Percentiles rank a stretch among this genome's conserved stretches.
Conservation (phyloP, 2,888 invertebrate species). For the Nebria salina region DNA sequence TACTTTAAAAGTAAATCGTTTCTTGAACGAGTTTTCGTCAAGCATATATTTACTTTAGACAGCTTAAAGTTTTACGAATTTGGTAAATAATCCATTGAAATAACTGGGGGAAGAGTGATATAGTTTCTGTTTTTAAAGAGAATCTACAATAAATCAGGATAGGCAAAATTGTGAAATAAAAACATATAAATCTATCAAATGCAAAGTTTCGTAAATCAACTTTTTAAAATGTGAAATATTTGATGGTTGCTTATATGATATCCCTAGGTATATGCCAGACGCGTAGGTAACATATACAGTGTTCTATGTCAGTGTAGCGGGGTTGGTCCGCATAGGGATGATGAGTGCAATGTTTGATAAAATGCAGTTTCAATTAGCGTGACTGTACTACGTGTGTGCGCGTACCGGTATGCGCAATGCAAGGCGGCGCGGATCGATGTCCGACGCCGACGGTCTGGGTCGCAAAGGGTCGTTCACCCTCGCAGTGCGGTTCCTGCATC, state of each 20-base stretch:
- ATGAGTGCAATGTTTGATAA: slow-evolving; percentile 23
- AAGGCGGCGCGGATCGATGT: slow-evolving; percentile 29
- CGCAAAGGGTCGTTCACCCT: slow-evolving; percentile 41
- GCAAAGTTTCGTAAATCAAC: not conserved
- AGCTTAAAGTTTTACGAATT: not conserved
- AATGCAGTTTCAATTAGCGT: slow-evolving; percentile 25
- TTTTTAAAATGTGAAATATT: not conserved
- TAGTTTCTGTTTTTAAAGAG: not conserved
- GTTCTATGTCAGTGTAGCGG: not conserved
- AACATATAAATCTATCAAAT: not conserved
- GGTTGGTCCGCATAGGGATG: slow-evolving; percentile 10
- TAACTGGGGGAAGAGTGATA: not conserved
- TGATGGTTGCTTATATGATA: not conserved
- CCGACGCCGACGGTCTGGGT: slow-evolving; percentile 42
- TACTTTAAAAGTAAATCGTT: not conserved
- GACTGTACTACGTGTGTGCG: slow-evolving; percentile 33
- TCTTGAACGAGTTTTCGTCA: not conserved
- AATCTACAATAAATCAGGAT: not conserved
- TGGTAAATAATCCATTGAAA: not conserved
- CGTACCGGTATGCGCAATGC: slow-evolving; percentile 12
- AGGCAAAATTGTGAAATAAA: not conserved
- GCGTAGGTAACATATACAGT: slow-evolving; percentile 6
- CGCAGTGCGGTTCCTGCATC: slow-evolving; percentile 27
- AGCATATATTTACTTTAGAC: not conserved
- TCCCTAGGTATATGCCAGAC: not conserved